phyloP scores from a whole-genome alignment of 2,888 invertebrate genomes.

The Coenonympha arcania region DNA sequence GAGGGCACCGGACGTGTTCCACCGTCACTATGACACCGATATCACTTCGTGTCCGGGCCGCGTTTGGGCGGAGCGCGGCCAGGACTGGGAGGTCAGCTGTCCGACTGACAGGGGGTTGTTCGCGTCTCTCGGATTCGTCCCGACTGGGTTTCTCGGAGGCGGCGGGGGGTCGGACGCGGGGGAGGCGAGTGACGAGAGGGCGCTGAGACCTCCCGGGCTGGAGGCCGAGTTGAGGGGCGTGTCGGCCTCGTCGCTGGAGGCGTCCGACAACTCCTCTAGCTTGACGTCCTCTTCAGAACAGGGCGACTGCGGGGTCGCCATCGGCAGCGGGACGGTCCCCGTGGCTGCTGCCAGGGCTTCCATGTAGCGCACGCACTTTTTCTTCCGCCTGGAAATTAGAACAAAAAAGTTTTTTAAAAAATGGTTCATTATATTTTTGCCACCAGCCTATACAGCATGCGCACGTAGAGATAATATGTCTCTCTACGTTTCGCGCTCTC shows the following conservation, averaged over 20 bases:
- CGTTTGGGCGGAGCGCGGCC: slow-evolving; percentile 59
- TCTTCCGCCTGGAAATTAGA: slow-evolving; percentile 86
- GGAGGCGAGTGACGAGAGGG: slow-evolving; percentile 78
- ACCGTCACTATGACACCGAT: slow-evolving; percentile 66
- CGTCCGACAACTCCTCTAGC: slow-evolving; percentile 79
- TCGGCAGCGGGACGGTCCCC: slow-evolving; percentile 82
- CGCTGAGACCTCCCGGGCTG: slow-evolving; percentile 67
- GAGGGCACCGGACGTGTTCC: slow-evolving; percentile 30
- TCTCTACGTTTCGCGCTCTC: too few species aligned
- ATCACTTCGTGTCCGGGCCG: slow-evolving; percentile 64
- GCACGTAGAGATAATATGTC: too few species aligned
- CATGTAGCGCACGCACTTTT: slow-evolving; percentile 97
- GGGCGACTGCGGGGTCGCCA: slow-evolving; percentile 85
- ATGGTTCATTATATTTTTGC: too few species aligned
- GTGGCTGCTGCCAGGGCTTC: slow-evolving; percentile 82
- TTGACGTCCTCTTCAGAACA: slow-evolving; percentile 84
- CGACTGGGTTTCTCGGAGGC: slow-evolving; percentile 83
- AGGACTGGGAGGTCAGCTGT: slow-evolving; percentile 84
- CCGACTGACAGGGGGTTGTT: slow-evolving; percentile 94
- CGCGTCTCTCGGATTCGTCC: slow-evolving; percentile 92
- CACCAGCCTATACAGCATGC: too few species aligned
- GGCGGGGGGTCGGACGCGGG: slow-evolving; percentile 81
- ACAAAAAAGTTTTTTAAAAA: not conserved
- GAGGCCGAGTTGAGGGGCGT: slow-evolving; percentile 67
- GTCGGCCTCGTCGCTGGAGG: slow-evolving; percentile 74